Percentiles rank a stretch among this genome's conserved stretches.
phyloP scores from a whole-genome alignment of 2,113 vertebrate species.

The Hyaena hyaena region DNA sequence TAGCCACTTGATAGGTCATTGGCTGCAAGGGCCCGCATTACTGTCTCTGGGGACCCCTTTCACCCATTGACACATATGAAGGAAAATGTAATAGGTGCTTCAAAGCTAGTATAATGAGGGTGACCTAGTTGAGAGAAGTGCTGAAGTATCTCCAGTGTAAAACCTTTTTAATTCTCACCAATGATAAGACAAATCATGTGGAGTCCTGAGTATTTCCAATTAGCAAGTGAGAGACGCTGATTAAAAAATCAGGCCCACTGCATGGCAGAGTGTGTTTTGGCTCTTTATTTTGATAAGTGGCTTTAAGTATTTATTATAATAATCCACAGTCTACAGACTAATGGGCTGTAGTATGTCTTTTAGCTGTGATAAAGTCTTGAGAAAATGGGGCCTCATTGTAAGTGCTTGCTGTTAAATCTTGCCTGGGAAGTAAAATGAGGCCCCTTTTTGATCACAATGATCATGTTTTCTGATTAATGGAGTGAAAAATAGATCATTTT shows the following conservation, averaged over 20 bases:
- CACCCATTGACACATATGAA: background rate
- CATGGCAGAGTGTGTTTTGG: constrained; percentile 30
- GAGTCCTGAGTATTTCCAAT: constrained; percentile 69
- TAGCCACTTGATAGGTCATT: background rate
- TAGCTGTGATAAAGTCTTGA: constrained; percentile 52
- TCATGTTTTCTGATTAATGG: constrained; percentile 76
- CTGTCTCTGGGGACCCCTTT: background rate
- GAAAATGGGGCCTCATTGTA: constrained; percentile 48
- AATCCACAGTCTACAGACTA: constrained; percentile 58
- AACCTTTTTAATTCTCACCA: constrained; percentile 67
- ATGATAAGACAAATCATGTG: background rate
- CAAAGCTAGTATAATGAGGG: constrained; percentile 68
- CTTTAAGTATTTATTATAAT: constrained; percentile 77
- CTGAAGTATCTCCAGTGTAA: constrained; percentile 65
- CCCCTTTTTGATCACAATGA: constrained; percentile 26
- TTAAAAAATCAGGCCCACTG: constrained; percentile 58
- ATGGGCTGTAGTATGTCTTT: constrained; percentile 60
- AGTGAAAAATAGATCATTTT: constrained; percentile 74
- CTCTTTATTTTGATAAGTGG: constrained; percentile 75
- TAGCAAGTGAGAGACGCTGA: constrained; percentile 66
- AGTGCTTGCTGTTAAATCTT: constrained; percentile 57
- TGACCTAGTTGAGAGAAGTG: constrained; percentile 71
- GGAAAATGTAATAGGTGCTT: constrained; percentile 55
- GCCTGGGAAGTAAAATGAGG: constrained; percentile 57
- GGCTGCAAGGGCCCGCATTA: background rate